These are phyloP conservation scores for Drosophila lacicola DNA, from an alignment of 2,888 invertebrate genomes.

Conservation along the genomic window DNA sequence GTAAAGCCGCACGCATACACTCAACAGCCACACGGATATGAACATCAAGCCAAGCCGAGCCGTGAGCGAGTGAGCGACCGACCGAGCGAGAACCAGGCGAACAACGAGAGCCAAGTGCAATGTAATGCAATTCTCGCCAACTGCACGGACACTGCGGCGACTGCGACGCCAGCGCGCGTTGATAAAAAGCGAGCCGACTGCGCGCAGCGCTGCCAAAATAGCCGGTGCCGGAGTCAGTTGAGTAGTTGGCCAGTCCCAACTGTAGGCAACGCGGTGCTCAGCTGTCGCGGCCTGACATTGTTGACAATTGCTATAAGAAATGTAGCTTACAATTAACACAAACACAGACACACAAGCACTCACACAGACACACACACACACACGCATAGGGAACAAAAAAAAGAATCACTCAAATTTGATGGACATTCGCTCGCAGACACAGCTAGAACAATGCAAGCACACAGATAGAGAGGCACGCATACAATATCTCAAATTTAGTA, in stretches of 20 bases:
- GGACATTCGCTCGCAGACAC: conserved; percentile 38
- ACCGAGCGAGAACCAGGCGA: conserved; percentile 34
- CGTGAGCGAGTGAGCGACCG: conserved; percentile 28
- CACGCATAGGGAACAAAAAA: conserved; percentile 7
- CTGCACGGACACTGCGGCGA: conserved; percentile 37
- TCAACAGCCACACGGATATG: conserved; percentile 24
- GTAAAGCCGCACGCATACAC: conserved; percentile 53
- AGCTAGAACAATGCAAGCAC: conserved; percentile 68
- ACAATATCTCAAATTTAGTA: conserved; percentile 62
- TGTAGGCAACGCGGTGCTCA: conserved; percentile 24
- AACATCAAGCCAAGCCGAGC: conserved; percentile 27
- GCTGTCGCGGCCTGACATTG: conserved; percentile 58
- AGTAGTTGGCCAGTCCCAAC: conserved; percentile 39
- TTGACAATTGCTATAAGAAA: conserved; percentile 69
- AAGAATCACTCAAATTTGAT: conserved; percentile 66
- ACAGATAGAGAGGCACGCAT: conserved; percentile 28
- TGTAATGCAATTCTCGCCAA: conserved; percentile 64
- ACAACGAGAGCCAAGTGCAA: conserved; percentile 48
- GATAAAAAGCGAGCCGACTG: conserved; percentile 76
- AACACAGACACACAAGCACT: conserved; percentile 16
- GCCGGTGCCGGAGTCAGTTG: conserved; percentile 63
- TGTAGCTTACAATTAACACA: conserved; percentile 65
- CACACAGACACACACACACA: conserved; percentile 1
- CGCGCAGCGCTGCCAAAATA: conserved; percentile 73
- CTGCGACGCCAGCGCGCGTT: conserved; percentile 76